phyloP scores from a whole-genome alignment of 2,797 vertebrate species.

The Sardinella longiceps region DNA sequence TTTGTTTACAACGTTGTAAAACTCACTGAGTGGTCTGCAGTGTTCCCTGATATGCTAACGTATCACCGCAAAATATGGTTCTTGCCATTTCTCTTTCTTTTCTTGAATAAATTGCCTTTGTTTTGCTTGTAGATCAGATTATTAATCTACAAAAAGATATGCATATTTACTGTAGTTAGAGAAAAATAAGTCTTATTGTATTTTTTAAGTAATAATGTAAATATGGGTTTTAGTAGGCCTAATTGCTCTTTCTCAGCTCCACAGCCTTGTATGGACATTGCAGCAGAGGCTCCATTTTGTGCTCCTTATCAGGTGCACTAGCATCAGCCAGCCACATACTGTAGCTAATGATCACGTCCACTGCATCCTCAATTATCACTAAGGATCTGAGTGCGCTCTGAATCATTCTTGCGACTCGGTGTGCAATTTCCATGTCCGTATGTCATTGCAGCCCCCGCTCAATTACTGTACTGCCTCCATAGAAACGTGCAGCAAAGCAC shows the following conservation, averaged over 20 bases:
- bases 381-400: background rate
- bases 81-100: background rate
- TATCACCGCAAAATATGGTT: too few relatives aligned
- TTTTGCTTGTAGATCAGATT: background rate
- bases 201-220: background rate
- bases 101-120: background rate
- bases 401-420: conserved; percentile 1
- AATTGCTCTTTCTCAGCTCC: background rate
- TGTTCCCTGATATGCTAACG: too few relatives aligned
- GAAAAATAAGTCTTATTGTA: background rate
- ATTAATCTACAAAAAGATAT: background rate
- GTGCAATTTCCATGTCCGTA: background rate
- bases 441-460: background rate
- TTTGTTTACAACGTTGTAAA: too few relatives aligned
- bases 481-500: background rate
- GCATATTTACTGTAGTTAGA: background rate
- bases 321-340: background rate
- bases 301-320: background rate
- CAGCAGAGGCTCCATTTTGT: background rate
- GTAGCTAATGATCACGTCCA: conserved; percentile 12
- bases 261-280: background rate
- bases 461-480: background rate
- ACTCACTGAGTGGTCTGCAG: too few relatives aligned
- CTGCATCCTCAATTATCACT: conserved; percentile 8
- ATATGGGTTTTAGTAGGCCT: background rate